Evolutionary conservation across 2,888 invertebrate species (phyloP), one percentile per base, ranked within the genome.

Genomic region (Archips crataeganus): DNA sequence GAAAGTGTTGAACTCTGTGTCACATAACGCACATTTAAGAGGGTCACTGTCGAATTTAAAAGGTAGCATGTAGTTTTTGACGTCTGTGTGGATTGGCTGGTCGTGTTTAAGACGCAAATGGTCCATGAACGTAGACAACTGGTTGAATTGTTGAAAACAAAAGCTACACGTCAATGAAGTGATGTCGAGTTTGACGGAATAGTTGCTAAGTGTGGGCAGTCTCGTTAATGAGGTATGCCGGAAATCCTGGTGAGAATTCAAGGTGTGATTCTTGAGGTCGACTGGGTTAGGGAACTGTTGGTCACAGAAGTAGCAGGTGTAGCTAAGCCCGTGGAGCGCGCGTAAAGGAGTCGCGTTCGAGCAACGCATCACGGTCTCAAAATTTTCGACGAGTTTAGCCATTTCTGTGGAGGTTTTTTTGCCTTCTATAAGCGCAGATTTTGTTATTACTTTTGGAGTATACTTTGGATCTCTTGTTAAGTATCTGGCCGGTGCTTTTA

Each of bases 231-330:
- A 76, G 0, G 78, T 82, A 9, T 23, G 57, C 2, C 57, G 23
- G 57, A 57, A 57, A 8, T 84, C 82, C 6, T 84, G 71, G 63
- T 90, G 90, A 0, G 68, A 71, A n/a, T 81, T 69, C 0, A 82
- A 32, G 0, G 89, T 88, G 65, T 92, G 92, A 0, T 34, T 69
- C 66, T 88, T 90, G 8, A 93, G 75, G n/a, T 89, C 87, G 0
- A 80, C 77, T 0, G 90, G 86, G 2, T 84, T 83, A 3, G 79
- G 76, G 76, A 84, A 92, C 34, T 88, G 87, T 2, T 86, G 82
- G 1, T 86, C 78, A 66, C 92, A 93, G 76, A 89, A 92, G 62
- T 87, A 85, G 78, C 92, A 93, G 0, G 86, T 82, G 71, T 87
- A 92, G 1, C 85, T 80, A 0, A 80, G 79, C 1, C 86, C 83